A percentile compares a stretch with the other conserved stretches of the same genome.
These are phyloP conservation scores for Erynnis tages DNA, from an alignment of 2,888 invertebrate genomes.

Conservation along the genomic window DNA sequence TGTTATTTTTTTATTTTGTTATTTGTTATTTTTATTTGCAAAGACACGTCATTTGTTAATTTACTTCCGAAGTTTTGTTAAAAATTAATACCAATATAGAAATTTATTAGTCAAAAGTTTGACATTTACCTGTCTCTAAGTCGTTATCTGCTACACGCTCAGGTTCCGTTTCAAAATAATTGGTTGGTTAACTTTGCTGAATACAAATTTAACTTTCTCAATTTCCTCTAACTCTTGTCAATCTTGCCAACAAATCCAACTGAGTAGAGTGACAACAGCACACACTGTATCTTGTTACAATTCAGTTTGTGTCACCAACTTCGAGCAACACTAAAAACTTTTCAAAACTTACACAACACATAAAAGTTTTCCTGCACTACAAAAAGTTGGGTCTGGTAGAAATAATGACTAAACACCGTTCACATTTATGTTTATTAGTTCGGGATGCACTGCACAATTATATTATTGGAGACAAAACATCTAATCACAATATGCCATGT, in stretches of 20 bases:
- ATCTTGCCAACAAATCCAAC: constrained; percentile 49
- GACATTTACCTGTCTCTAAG: constrained; percentile 17
- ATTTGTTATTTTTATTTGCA: too few relatives aligned
- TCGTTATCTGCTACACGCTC: background rate
- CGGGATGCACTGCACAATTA: constrained; percentile 59
- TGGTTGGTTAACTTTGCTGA: constrained; percentile 6
- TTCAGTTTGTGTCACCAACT: constrained; percentile 52
- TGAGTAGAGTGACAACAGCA: constrained; percentile 46
- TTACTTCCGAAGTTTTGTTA: too few relatives aligned
- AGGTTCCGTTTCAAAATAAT: constrained; percentile 2
- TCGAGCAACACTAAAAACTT: constrained; percentile 44
- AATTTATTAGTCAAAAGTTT: too few relatives aligned
- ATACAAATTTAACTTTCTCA: constrained; percentile 51
- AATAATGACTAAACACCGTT: constrained; percentile 6
- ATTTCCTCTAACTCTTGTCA: constrained; percentile 42
- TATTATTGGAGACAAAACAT: constrained; percentile 57
- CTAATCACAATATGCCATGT: constrained; percentile 59
- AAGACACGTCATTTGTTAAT: too few relatives aligned
- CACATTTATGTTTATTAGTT: constrained; percentile 37
- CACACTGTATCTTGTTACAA: constrained; percentile 40
- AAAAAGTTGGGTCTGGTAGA: constrained; percentile 17
- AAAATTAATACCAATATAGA: too few relatives aligned
- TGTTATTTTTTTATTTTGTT: too few relatives aligned
- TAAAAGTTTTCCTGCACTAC: constrained; percentile 40
- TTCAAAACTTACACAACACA: constrained; percentile 64